Conservation (phyloP, 2,113 vertebrate species). For the Cairina moschata region DNA sequence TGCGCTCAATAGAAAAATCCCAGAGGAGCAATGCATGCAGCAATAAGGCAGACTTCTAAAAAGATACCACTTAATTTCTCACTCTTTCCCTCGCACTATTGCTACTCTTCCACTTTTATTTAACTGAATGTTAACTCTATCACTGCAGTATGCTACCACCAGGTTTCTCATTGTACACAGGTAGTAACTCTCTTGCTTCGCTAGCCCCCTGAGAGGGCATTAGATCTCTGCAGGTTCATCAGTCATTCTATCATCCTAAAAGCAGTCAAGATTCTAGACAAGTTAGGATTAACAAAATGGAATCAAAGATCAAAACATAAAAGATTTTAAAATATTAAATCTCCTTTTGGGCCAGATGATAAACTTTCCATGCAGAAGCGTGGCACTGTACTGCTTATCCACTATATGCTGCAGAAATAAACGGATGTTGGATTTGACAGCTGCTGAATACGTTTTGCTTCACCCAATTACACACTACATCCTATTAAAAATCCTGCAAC, state of each 20-base stretch:
- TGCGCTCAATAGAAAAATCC: slow-evolving; percentile 75
- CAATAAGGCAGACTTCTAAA: slow-evolving; percentile 79
- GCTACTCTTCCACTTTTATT: slow-evolving; percentile 61
- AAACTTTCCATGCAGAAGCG: neutral
- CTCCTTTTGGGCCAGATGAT: neutral
- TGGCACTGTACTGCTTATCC: neutral
- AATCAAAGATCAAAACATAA: neutral
- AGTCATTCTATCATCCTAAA: neutral
- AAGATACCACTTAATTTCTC: slow-evolving; percentile 79
- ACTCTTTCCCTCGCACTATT: slow-evolving; percentile 66
- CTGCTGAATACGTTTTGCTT: neutral
- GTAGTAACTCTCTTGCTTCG: neutral
- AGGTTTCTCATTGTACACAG: neutral
- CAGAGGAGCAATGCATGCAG: slow-evolving; percentile 76
- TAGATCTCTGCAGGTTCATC: neutral
- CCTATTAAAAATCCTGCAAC: neutral
- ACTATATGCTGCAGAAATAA: neutral
- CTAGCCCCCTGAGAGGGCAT: neutral
- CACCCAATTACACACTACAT: neutral
- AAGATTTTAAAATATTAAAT: neutral
- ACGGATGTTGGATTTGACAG: neutral
- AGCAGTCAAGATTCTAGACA: neutral
- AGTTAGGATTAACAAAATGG: neutral
- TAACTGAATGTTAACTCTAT: slow-evolving; percentile 71
- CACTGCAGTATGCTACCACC: slow-evolving; percentile 14